Base-by-base conservation (phyloP, 2,888 invertebrate species). In the Xestobium rufovillosum region DNA sequence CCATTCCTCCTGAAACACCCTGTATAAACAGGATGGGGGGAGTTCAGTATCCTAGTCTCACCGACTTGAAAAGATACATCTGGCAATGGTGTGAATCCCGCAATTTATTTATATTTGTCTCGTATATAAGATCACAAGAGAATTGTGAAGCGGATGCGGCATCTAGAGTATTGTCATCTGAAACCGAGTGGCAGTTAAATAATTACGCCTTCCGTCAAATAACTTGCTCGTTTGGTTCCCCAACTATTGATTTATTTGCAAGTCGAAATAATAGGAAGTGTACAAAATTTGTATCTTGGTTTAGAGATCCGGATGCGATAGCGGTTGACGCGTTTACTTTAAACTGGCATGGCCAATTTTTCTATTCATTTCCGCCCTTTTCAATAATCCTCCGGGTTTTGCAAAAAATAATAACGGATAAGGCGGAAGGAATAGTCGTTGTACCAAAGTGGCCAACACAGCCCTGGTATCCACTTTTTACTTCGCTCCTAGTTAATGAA, bases 351-450 rank as follows among this genome's bases (percentile, higher is more conserved):
- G 9, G 17, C 14, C 14, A n/a, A 4, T 29, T n/a, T 8, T 45
- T 43, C 37, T 57, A 54, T 42, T 54, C 54, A 1, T 57, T 55
- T 17, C 53, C 55, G 2, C 53, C 55, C 1, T 57, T 55, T 34
- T 42, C 45, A 1, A 10, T 54, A 1, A 42, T 58, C 14, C 33
- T 52, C 14, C 43, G 39, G 36, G 31, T 37, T 3, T 26, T 60
- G 3, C 41, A 44, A 32, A 57, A 60, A 38, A 55, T 59, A 14
- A 42, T 43, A 9, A 14, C 25, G 1, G 54, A 59, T 23, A 43
- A 43, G 26, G 51, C 55, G 3, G 33, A 28, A 11, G 53, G 53
- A 3, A 50, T 55, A 8, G 15, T 57, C 3, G 49, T 56, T 1
- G 52, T 54, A 3, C 55, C 50, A 8, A 25, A 36, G 9, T 57